A percentile compares a stretch with the other conserved stretches of the same genome.
Conservation (phyloP, 2,888 invertebrate genomes). For the Netelia melanura region DNA sequence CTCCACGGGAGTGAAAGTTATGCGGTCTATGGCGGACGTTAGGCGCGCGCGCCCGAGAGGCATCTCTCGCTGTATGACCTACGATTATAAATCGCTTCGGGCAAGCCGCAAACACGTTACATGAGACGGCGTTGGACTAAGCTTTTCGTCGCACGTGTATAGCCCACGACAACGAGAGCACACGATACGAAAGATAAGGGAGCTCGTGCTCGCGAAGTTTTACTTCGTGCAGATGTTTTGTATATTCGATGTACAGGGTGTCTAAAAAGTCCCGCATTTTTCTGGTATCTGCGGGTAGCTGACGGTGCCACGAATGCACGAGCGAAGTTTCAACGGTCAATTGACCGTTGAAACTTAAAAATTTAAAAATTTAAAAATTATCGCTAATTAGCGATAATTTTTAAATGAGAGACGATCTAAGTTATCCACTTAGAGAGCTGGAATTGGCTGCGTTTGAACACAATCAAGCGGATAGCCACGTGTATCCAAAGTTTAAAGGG, state of each 20-base stretch:
- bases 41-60: conserved; percentile 39
- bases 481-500: too few relatives aligned
- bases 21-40: conserved; percentile 66
- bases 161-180: conserved; percentile 20
- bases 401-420: too few relatives aligned
- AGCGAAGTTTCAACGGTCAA: too few relatives aligned
- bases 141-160: conserved; percentile 45
- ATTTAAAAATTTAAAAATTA: too few relatives aligned
- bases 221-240: not conserved
- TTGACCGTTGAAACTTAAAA: too few relatives aligned
- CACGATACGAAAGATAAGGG: conserved; percentile 35
- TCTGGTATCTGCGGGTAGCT: too few relatives aligned
- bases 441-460: too few relatives aligned
- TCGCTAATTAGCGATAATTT: too few relatives aligned
- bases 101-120: conserved; percentile 11
- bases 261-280: too few relatives aligned
- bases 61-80: conserved; percentile 67
- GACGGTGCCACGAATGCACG: too few relatives aligned
- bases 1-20: conserved; percentile 76
- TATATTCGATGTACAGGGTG: not conserved
- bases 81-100: conserved; percentile 69
- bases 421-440: too few relatives aligned
- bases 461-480: too few relatives aligned
- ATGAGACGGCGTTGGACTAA: not conserved
- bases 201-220: conserved; percentile 49